Base-by-base conservation (phyloP, 2,888 invertebrate species). In the Gonocerus acuteangulatus region DNA sequence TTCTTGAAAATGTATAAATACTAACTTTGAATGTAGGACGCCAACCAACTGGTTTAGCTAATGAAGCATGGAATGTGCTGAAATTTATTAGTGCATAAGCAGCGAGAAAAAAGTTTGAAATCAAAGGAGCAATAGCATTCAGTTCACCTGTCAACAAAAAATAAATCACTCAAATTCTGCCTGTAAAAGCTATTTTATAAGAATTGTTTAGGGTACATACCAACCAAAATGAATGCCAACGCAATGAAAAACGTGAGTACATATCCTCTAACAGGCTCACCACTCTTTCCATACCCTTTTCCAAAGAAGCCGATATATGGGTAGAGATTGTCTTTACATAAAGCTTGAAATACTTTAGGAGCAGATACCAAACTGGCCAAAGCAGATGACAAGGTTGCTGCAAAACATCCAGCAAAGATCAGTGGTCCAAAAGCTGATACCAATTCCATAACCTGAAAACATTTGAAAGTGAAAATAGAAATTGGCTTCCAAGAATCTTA, bases 371-470 rank as follows among this genome's bases (percentile, higher is more conserved):
- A 79, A 66, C 94, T 93, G 0, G 96, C 96, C 56, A 97, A 78
- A 0, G 97, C 97, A 0, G 96, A 96, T 0, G 95, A 95, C 15
- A 99, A 76, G 0, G 97, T 95, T 0, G 97, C 96, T 0, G 96
- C 95, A 75, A 96, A 95, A 71, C 96, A 95, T 0, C 96, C 96
- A 23, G 94, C 95, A 73, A 93, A 92, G 69, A 97, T 95, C 54
- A 97, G 78, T 0, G 95, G 95, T 0, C 95, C 93, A 71, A 89
- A 89, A 6, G 80, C 85, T 0, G 90, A 86, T 13, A 90, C 87
- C 62, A 91, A 73, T 64, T 89, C 86, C 69, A 91, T 88, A 2
- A 90, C 89, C 86, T 89, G 74, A 21, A 75, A 74, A 27, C 4
- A 27, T 6, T 4, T 4, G 9, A 27, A 27, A n/a, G n/a, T n/a